Evolutionary conservation across 2,113 vertebrate species (phyloP).

Genomic region (Nicator chloris): DNA sequence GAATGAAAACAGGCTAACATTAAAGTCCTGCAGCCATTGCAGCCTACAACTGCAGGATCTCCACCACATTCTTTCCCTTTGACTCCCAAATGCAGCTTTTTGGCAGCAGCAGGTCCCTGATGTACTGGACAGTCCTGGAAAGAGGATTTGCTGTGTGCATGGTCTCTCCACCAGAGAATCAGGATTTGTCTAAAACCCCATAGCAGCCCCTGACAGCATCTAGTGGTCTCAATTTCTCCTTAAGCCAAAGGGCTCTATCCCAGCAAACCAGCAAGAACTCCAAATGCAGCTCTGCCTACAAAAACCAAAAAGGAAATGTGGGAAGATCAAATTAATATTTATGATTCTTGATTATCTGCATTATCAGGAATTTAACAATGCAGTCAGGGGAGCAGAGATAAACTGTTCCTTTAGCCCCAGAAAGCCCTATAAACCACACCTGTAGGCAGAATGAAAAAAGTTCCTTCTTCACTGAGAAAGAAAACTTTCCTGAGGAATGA

Average conservation of each 20-base stretch:
- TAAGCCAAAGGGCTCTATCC: neutral
- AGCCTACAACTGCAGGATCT: neutral
- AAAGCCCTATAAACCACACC: neutral
- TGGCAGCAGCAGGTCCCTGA: neutral
- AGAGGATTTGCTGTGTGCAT: accelerated
- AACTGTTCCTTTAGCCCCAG: neutral
- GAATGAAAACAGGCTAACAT: neutral
- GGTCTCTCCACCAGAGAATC: too few species aligned
- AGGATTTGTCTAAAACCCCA: neutral
- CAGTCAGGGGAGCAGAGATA: neutral
- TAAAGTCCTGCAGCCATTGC: neutral
- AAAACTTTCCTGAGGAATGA: neutral
- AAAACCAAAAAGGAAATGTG: neutral
- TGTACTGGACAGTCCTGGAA: neutral
- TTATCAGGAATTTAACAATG: neutral
- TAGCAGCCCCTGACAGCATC: neutral
- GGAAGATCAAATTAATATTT: neutral
- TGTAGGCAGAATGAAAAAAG: neutral
- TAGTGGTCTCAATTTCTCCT: neutral
- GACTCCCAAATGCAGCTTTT: neutral
- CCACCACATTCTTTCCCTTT: neutral
- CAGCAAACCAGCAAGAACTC: neutral
- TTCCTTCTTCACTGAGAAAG: neutral
- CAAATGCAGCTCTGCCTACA: neutral
- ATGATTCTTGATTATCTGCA: neutral